phyloP scores from a whole-genome alignment of 2,888 invertebrate genomes.

The Thyatira batis region DNA sequence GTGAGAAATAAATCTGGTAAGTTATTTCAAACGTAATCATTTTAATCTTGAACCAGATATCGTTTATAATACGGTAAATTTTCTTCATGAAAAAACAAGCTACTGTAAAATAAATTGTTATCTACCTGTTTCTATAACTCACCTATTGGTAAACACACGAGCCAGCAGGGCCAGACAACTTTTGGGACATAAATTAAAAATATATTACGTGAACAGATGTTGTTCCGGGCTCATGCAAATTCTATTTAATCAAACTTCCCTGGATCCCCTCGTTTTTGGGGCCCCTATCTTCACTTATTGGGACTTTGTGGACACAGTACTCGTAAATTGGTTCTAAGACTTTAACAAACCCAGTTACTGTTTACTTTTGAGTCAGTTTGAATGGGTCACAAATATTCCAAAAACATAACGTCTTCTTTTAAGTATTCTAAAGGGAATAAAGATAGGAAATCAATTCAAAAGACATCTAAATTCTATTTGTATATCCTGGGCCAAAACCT shows the following conservation, averaged over 20 bases:
- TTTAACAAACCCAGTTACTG: not conserved
- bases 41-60: not conserved
- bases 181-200: constrained; percentile 77
- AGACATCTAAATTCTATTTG: too few relatives aligned
- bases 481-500: too few relatives aligned
- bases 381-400: too few relatives aligned
- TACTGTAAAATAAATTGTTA: constrained; percentile 39
- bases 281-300: constrained; percentile 41
- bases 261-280: not conserved
- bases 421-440: too few relatives aligned
- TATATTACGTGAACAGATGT: constrained; percentile 73
- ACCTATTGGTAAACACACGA: constrained; percentile 7
- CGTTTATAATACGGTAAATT: not conserved
- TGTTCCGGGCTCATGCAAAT: constrained; percentile 66
- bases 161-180: constrained; percentile 49
- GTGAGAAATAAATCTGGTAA: constrained; percentile 14
- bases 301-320: constrained; percentile 35
- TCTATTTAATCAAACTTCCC: constrained; percentile 63
- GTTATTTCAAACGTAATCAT: not conserved
- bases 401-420: too few relatives aligned
- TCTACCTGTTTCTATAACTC: constrained; percentile 55
- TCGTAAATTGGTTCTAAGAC: not conserved
- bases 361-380: not conserved
- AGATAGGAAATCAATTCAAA: too few relatives aligned
- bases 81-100: too few relatives aligned